A percentile compares a stretch with the other conserved stretches of the same genome.
Evolutionary conservation across 2,888 invertebrate species (phyloP).

Genomic region (Epirrhoe tristata): DNA sequence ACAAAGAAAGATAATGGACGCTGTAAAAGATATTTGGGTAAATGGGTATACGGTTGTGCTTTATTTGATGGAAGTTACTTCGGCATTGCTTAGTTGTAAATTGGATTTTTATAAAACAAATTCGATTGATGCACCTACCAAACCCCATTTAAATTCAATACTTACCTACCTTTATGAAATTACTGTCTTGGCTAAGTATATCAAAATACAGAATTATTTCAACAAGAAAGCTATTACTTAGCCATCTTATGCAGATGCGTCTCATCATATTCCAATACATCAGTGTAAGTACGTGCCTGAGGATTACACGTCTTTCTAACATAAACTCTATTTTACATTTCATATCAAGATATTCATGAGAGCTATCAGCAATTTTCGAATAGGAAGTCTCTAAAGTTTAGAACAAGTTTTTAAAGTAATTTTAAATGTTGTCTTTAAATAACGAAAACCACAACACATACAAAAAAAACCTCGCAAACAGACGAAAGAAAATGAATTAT

Average conservation of each 20-base stretch:
- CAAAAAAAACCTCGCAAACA: slow-evolving; percentile 5
- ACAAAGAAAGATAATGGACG: neutral
- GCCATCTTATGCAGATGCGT: slow-evolving; percentile 13
- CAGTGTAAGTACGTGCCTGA: slow-evolving; percentile 23
- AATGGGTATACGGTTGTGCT: neutral
- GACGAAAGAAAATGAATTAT: slow-evolving; percentile 31
- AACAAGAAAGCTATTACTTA: slow-evolving; percentile 4
- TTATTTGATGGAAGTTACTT: neutral
- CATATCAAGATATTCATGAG: slow-evolving; percentile 5
- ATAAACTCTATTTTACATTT: slow-evolving; percentile 16
- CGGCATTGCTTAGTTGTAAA: too few relatives aligned
- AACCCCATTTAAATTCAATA: too few relatives aligned
- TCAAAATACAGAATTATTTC: neutral
- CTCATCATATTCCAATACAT: slow-evolving; percentile 35
- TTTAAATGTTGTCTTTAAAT: too few relatives aligned
- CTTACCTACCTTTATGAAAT: too few relatives aligned
- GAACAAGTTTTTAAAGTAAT: too few relatives aligned
- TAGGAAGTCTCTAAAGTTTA: too few relatives aligned
- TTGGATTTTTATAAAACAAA: too few relatives aligned
- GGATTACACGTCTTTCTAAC: slow-evolving; percentile 19
- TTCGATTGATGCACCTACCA: too few relatives aligned
- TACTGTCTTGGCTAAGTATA: too few relatives aligned
- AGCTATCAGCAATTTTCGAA: neutral
- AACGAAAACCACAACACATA: neutral
- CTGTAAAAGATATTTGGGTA: too few relatives aligned